phyloP scores from a whole-genome alignment of 64 coral and sea anemone genomes.

The Porites australiensis region DNA sequence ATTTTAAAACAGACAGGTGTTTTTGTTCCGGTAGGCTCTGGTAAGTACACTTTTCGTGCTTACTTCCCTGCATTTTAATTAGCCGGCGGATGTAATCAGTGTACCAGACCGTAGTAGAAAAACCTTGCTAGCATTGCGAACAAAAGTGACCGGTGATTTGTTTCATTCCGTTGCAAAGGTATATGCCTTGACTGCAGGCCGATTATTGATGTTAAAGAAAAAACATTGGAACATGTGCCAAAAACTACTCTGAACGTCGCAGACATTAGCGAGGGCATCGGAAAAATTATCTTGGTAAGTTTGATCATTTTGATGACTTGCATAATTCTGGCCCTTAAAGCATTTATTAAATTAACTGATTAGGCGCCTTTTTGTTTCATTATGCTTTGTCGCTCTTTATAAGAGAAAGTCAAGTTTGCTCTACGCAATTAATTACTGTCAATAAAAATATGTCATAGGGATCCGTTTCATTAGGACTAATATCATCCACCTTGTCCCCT shows the following conservation, averaged over 20 bases:
- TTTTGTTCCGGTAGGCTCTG: conserved; percentile 61
- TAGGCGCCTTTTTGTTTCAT: too few species aligned
- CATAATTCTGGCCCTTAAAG: too few species aligned
- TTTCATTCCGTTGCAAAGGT: conserved; percentile 14
- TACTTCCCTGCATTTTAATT: background rate
- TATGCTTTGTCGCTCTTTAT: too few species aligned
- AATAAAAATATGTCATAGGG: too few species aligned
- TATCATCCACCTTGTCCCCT: too few species aligned
- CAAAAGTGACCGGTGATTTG: background rate
- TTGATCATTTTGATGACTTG: too few species aligned
- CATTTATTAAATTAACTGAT: too few species aligned
- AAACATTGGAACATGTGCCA: background rate
- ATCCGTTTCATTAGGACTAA: too few species aligned
- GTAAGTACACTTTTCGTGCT: conserved; percentile 43
- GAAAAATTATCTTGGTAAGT: conserved; percentile 50
- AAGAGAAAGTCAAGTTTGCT: too few species aligned
- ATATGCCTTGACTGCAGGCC: conserved; percentile 57
- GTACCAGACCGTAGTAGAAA: background rate
- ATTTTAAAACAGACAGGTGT: conserved; percentile 47
- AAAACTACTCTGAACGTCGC: conserved; percentile 13
- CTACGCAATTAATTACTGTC: too few species aligned
- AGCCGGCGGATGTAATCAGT: too few species aligned
- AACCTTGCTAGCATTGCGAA: background rate
- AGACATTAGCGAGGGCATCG: conserved; percentile 38
- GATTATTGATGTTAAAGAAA: background rate